A percentile compares a stretch with the other conserved stretches of the same genome.
Conservation (phyloP, 2,888 invertebrate species). For the Girardia tigrina region DNA sequence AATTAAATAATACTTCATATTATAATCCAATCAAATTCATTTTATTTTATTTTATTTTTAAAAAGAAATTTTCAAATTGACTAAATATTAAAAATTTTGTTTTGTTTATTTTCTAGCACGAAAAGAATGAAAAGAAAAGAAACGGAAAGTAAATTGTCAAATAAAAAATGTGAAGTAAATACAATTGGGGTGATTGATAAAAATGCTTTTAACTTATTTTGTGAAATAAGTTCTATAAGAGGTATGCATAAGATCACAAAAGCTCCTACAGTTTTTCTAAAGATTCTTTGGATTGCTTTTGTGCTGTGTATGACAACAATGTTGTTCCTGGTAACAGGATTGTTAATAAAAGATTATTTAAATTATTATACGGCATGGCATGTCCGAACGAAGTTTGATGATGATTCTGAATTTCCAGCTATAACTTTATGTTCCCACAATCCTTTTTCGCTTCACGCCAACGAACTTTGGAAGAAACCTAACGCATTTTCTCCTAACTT, state of each 20-base stretch:
- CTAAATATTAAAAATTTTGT: too few species aligned
- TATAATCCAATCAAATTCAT: too few species aligned
- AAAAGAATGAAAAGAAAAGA: too few species aligned
- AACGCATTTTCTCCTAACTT: conserved; percentile 19
- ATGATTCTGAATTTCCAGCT: conserved; percentile 33
- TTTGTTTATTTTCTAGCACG: too few species aligned
- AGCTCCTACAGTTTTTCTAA: conserved; percentile 30
- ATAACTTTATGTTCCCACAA: conserved; percentile 36
- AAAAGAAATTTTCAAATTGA: too few species aligned
- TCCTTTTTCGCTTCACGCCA: conserved; percentile 32
- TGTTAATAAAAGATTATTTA: conserved; percentile 33
- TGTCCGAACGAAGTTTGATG: conserved; percentile 30
- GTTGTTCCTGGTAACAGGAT: conserved; percentile 28
- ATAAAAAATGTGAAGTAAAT: too few species aligned
- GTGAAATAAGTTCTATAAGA: conserved; percentile 31
- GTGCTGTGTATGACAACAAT: conserved; percentile 33
- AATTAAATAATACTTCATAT: too few species aligned
- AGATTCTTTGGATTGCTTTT: conserved; percentile 35
- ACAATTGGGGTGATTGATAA: too few species aligned
- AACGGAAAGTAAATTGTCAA: too few species aligned
- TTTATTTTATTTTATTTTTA: too few species aligned
- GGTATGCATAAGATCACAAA: conserved; percentile 36
- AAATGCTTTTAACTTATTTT: neutral
- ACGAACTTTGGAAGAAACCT: conserved; percentile 26
- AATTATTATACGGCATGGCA: conserved; percentile 36